Conservation (phyloP, 2,797 vertebrate genomes). For the Tapirus indicus region DNA sequence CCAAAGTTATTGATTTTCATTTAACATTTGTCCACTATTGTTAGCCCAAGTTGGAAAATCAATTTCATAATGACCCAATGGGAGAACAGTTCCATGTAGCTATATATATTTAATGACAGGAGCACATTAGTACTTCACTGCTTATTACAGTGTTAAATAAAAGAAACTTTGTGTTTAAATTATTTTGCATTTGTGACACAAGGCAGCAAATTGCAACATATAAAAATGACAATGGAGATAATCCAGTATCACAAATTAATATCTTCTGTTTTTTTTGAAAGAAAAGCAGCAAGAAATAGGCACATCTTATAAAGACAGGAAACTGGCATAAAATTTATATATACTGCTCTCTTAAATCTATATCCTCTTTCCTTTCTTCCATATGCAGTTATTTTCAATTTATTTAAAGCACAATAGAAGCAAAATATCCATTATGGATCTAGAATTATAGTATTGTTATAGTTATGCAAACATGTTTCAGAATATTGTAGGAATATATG, state of each 20-base stretch:
- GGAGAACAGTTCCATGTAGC: constrained; percentile 11
- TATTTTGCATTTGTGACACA: constrained; percentile 36
- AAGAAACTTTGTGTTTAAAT: constrained; percentile 63
- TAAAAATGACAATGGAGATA: constrained; percentile 58
- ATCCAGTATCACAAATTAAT: constrained; percentile 18
- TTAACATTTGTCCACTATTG: constrained; percentile 72
- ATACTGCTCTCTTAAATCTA: neutral
- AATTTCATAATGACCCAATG: constrained; percentile 63
- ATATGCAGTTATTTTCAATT: constrained; percentile 9
- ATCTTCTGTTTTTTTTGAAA: constrained; percentile 16
- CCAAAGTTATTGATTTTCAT: constrained; percentile 74
- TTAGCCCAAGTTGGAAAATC: constrained; percentile 76
- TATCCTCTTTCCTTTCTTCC: neutral
- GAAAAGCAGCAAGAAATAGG: constrained; percentile 48
- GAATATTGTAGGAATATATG: neutral
- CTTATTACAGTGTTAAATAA: constrained; percentile 66
- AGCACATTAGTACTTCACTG: constrained; percentile 11
- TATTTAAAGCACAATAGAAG: constrained; percentile 42
- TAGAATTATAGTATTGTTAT: neutral
- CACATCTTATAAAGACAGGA: neutral
- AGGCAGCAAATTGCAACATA: constrained; percentile 44
- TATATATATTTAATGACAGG: constrained; percentile 62
- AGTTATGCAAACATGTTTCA: neutral
- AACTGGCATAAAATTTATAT: constrained; percentile 33
- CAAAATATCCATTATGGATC: neutral